Base-by-base conservation (phyloP, 2,797 vertebrate genomes). In the Gambelia wislizenii region DNA sequence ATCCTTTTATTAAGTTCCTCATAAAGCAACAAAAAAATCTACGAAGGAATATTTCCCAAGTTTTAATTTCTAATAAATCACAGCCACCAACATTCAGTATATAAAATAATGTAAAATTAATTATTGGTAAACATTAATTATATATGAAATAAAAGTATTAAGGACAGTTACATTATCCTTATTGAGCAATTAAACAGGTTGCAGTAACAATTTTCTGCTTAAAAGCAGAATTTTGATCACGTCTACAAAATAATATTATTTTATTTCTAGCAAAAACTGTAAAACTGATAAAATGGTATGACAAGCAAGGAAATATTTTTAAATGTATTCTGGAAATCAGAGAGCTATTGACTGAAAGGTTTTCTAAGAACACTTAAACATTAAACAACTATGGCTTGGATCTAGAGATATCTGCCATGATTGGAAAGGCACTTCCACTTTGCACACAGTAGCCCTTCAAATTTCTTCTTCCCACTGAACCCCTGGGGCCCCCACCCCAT, bases 111-210 rank as follows among this genome's bases (percentile, higher is more conserved):
- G 64, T 82, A 74, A 77, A 14, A 67, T 54, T 20, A 77, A 14
- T 2, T 52, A 77, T 13, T 69, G 56, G 3, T 39, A 42, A 52
- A 52, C 9, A 83, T 70, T 22, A 74, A 89, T 47, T 30, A 49
- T 36, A 74, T 20, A 72, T 74, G 3, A 85, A 81, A 76, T 9
- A 87, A 92, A 92, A 85, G 80, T 47, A 81, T 89, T 92, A 85
- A 64, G 30, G 47, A n/a, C 25, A 39, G 12, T 49, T 77, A 87
- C n/a, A 83, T 6, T 42, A 7, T 18, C 2, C 70, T 44, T 70
- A 77, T 79, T 76, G 74, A 39, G 0, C 6, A 91, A 85, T 76
- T 20, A 77, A 84, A 30, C 36, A n/a, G 36, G 27, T 30, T 84
- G 52, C 1, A 75, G 82, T 64, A 64, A 10, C 42, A 69, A 7